Percentiles rank a stretch among this genome's conserved stretches.
Conservation (phyloP, 2,888 invertebrate genomes). For the Chloromyia formosa region DNA sequence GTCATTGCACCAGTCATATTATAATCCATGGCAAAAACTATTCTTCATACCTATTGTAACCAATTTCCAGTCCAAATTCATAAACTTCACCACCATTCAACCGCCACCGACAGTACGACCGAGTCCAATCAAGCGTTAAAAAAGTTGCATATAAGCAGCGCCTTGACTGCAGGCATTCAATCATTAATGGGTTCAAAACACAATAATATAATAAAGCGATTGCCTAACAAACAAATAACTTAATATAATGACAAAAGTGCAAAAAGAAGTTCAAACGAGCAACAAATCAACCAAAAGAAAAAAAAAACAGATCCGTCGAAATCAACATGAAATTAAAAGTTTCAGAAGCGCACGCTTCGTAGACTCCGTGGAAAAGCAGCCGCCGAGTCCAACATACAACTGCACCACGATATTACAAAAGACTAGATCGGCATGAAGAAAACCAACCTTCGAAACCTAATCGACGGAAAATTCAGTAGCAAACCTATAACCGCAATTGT, state of each 20-base stretch:
- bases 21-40: too few species aligned
- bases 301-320: not conserved
- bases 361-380: not conserved
- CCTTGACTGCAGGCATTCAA: not conserved
- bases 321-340: slow-evolving; percentile 25
- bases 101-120: not conserved
- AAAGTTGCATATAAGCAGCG: too few species aligned
- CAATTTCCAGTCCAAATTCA: too few species aligned
- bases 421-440: not conserved
- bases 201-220: not conserved
- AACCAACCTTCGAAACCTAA: slow-evolving; percentile 33
- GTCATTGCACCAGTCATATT: too few species aligned
- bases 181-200: not conserved
- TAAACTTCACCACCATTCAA: not conserved
- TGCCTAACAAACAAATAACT: slow-evolving; percentile 38
- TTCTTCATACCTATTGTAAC: too few species aligned
- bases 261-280: slow-evolving; percentile 6
- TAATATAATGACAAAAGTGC: slow-evolving; percentile 33
- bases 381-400: slow-evolving; percentile 2
- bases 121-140: slow-evolving; percentile 13
- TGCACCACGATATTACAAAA: slow-evolving; percentile 22
- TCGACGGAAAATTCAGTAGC: slow-evolving; percentile 42
- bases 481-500: slow-evolving; percentile 15
- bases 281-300: too few species aligned
- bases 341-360: slow-evolving; percentile 1